phyloP scores from a whole-genome alignment of 2,888 invertebrate species.

The Cristatella mucedo region DNA sequence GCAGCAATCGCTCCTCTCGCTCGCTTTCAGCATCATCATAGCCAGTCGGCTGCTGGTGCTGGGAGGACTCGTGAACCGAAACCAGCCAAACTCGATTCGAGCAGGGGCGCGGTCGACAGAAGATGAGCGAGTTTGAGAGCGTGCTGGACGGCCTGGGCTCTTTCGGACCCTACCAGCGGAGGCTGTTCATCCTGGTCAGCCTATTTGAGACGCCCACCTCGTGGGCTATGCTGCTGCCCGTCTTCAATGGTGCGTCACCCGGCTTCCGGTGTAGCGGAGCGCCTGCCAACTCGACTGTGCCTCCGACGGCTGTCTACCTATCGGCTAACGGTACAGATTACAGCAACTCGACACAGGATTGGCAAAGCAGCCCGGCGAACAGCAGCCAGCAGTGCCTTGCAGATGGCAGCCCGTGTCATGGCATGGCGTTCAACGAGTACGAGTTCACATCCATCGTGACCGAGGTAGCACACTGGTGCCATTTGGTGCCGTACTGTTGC shows the following conservation, averaged over 20 bases:
- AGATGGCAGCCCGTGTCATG: constrained; percentile 10
- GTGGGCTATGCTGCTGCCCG: constrained; percentile 31
- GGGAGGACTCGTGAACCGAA: too few species aligned
- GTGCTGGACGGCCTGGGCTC: constrained; percentile 22
- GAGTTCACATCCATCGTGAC: constrained; percentile 25
- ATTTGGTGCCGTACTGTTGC: too few species aligned
- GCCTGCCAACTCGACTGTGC: not conserved
- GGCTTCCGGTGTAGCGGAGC: constrained; percentile 18
- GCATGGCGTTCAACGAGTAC: constrained; percentile 13
- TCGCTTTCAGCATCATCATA: too few species aligned
- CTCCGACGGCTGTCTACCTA: not conserved
- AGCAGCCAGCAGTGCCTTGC: constrained; percentile 2
- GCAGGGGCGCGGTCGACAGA: not conserved
- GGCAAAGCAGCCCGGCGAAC: not conserved
- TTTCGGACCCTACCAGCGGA: constrained; percentile 29
- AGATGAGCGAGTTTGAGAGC: constrained; percentile 20
- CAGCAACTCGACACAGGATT: not conserved
- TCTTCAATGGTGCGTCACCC: constrained; percentile 22
- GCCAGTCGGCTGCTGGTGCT: too few species aligned
- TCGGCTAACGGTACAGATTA: too few species aligned
- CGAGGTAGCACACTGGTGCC: constrained; percentile 18
- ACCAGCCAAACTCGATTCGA: too few species aligned
- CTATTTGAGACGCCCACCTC: constrained; percentile 31
- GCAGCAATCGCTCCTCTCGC: too few species aligned
- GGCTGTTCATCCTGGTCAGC: constrained; percentile 28